These are phyloP conservation scores for Murina feae DNA, from an alignment of 2,113 vertebrate genomes.

Conservation along the genomic window DNA sequence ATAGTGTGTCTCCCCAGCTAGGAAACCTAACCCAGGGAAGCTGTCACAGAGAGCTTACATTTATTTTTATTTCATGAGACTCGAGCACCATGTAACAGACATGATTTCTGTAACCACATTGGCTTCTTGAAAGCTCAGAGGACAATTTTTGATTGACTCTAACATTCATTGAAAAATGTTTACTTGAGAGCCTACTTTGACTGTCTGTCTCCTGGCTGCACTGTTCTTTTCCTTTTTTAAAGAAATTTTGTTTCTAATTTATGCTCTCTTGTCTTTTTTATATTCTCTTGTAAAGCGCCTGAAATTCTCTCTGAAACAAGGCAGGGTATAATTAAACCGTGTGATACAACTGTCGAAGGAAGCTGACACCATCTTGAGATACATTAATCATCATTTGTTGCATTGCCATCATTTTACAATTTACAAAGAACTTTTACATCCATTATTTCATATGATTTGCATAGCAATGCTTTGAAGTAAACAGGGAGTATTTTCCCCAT, in stretches of 20 bases:
- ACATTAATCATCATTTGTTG: constrained; percentile 47
- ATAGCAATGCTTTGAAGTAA: background rate
- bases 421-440: background rate
- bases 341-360: background rate
- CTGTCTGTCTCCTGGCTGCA: background rate
- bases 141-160: background rate
- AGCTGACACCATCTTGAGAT: constrained; percentile 14
- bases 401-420: constrained; percentile 2
- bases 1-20: background rate
- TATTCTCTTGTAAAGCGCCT: constrained; percentile 31
- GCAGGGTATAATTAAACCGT: constrained; percentile 50
- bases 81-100: background rate
- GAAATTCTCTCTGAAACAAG: constrained; percentile 50
- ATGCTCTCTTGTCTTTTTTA: constrained; percentile 41
- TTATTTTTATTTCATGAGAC: background rate
- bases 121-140: background rate
- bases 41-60: background rate
- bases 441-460: background rate
- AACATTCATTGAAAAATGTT: constrained; percentile 29
- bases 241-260: constrained; percentile 32
- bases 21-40: constrained; percentile 16
- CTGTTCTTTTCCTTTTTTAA: background rate
- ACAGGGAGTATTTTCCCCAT: background rate
- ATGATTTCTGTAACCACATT: background rate
- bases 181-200: background rate